Base-by-base conservation (phyloP, 2,797 vertebrate species). In the Peromyscus attwateri region DNA sequence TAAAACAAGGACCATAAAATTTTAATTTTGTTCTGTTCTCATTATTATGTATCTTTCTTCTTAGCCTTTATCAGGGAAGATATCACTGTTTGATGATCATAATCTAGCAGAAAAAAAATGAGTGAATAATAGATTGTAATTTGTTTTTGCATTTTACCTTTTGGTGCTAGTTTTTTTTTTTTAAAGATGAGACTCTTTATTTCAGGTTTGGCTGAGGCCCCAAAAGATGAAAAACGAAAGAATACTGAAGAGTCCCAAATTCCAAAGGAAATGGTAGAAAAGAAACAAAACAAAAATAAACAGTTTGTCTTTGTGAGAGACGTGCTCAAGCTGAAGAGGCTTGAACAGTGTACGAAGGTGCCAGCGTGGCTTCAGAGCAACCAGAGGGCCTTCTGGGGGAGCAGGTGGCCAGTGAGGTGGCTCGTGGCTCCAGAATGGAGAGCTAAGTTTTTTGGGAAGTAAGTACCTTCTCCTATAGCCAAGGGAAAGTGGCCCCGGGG, bases 11-110 rank as follows among this genome's bases (percentile, higher is more conserved):
- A 16, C 23, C 66, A 87, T 31, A 91, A 91, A 94, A 71, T 71
- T 62, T 62, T 14, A 55, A 88, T 82, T 97, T 80, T 64, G 91
- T 94, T 95, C 66, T 80, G 4, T 70, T 88, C 75, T 93, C 87
- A 89, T 88, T 85, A n/a, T 70, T 49, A 84, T 27, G 16, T 1
- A 70, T 34, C 1, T 87, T 82, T 90, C 64, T 92, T 60, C 66
- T 94, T 70, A 88, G 34, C 11, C 23, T 40, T 55, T 34, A 82
- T 79, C 75, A 93, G 31, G 52, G 40, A 25, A 62, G 55, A 46
- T 66, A 89, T 1, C 73, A 76, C 46, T 75, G 37, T 82, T 92
- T 94, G 43, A 37, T 91, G 46, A 76, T 29, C 62, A 55, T 89
- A 93, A 93, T 85, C 8, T 19, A 92, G 55, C 52, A 85, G 71